These are phyloP conservation scores for Neocrepidodera transversa DNA, from an alignment of 2,888 invertebrate species.

Conservation along the genomic window DNA sequence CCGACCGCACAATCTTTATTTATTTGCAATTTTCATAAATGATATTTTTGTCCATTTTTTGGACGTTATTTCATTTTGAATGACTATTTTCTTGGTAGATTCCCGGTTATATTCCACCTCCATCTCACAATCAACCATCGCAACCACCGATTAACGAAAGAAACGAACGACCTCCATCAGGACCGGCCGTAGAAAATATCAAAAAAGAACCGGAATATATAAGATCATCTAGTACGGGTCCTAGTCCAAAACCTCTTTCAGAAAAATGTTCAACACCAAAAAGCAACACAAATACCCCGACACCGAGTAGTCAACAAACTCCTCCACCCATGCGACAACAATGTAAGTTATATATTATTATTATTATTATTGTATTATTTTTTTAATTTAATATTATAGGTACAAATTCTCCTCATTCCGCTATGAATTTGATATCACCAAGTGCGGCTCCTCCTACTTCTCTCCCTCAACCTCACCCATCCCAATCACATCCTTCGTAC, in stretches of 20 bases:
- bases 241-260: constrained; percentile 52
- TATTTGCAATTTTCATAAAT: not conserved
- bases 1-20: too few species aligned
- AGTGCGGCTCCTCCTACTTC: constrained; percentile 64
- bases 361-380: not conserved
- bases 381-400: constrained; percentile 34
- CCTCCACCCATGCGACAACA: constrained; percentile 62
- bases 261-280: constrained; percentile 56
- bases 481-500: constrained; percentile 70
- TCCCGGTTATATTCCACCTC: constrained; percentile 51
- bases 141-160: constrained; percentile 36
- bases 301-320: constrained; percentile 55
- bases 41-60: too few species aligned
- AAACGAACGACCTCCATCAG: constrained; percentile 62
- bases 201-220: constrained; percentile 75
- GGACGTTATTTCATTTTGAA: too few species aligned
- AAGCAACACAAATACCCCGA: constrained; percentile 52
- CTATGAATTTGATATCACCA: constrained; percentile 69
- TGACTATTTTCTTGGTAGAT: constrained; percentile 37
- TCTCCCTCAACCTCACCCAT: constrained; percentile 67
- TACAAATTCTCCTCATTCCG: constrained; percentile 64
- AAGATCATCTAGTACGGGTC: constrained; percentile 53
- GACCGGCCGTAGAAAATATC: constrained; percentile 74
- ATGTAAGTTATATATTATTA: constrained; percentile 36
- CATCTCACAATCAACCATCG: constrained; percentile 42